Base-by-base conservation (phyloP, 37 sponge, comb jelly and placozoan species). In the Spongilla lacustris region DNA sequence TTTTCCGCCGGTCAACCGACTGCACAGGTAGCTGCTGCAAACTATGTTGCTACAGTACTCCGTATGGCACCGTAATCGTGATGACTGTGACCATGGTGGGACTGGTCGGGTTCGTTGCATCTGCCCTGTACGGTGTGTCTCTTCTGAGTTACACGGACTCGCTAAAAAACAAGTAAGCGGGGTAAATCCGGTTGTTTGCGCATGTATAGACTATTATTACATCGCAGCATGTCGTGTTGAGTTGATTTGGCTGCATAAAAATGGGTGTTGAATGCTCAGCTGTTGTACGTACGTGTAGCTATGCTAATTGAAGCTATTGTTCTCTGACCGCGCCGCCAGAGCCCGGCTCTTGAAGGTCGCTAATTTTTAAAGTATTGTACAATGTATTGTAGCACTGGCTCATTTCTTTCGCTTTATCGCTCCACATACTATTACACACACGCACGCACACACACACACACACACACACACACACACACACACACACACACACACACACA, bases 1-100 rank as follows among this genome's bases (percentile, higher is more conserved):
- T n/a, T n/a, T n/a, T n/a, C n/a, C n/a, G n/a, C n/a, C n/a, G n/a
- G n/a, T n/a, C n/a, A n/a, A 41, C 41, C 6, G 41, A 6, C 41
- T 41, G 41, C 21, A 58, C 58, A 58, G 49, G 82, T 46, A 46
- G 58, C 21, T 93, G 94, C 67, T 89, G 84, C 77, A 93, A 87
- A 81, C 10, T 50, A 26, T 93, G 91, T 81, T 93, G 94, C 78
- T 86, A 93, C 69, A 89, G 90, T 76, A 89, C 91, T 49, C 94
- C 94, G 17, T 93, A 79, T 75, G 87, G 80, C 4, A 89, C 91
- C 33, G 66, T 89, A 8, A 83, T 86, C 37, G 79, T 87, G 25
- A 81, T 88, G 58, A 86, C 83, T 24, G 50, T 89, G 72, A 89
- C 92, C 4, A 35, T 86, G 76, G 83, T 93, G 23, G 94, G 94